Evolutionary conservation across 1,140 invertebrate species (phyloP).

Genomic region (Aphelenchoides avenae): DNA sequence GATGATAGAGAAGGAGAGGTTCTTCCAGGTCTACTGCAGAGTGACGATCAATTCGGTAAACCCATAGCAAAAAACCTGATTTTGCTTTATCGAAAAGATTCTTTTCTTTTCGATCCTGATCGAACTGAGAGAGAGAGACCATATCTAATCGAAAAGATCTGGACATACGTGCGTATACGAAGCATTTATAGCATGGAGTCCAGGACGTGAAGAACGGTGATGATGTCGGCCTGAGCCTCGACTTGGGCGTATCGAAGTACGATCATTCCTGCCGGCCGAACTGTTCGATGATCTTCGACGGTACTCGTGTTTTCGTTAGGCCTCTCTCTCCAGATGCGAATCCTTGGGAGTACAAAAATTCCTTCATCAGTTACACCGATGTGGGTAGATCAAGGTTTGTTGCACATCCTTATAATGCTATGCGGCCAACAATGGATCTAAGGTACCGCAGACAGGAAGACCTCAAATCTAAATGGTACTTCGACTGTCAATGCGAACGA

Average conservation of each 20-base stretch:
- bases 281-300: constrained; percentile 50
- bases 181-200: constrained; percentile 45
- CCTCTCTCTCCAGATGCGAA: constrained; percentile 43
- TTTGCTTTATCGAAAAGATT: no score
- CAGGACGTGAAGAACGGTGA: constrained; percentile 49
- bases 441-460: constrained; percentile 36
- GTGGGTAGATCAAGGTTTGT: constrained; percentile 49
- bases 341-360: constrained; percentile 29
- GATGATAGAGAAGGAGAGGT: constrained; percentile 33
- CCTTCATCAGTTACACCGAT: constrained; percentile 51
- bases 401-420: no score
- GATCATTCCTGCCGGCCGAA: constrained; percentile 54
- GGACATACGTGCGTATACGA: no score
- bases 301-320: constrained; percentile 43
- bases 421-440: constrained; percentile 36
- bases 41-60: constrained; percentile 50
- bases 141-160: no score
- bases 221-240: constrained; percentile 49
- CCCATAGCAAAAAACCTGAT: no score
- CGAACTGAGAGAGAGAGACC: no score
- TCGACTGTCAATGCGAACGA: constrained; percentile 41
- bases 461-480: constrained; percentile 40
- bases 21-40: constrained; percentile 52
- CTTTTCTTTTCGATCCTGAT: no score
- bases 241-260: constrained; percentile 50